Evolutionary conservation across 2,888 invertebrate species (phyloP).

Genomic region (Marronus borbonicus): DNA sequence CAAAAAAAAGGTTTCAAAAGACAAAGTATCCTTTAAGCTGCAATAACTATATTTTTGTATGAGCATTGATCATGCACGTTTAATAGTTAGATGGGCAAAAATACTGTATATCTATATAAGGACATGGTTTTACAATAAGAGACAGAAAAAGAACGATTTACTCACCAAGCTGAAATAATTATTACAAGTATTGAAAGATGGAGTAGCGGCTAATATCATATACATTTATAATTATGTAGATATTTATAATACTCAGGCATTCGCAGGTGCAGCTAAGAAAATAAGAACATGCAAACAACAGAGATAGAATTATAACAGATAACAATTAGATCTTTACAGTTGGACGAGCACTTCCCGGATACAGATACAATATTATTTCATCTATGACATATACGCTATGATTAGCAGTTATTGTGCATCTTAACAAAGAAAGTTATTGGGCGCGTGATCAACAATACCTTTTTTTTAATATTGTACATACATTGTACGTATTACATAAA

Average conservation of each 20-base stretch:
- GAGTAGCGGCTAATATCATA: constrained; percentile 38
- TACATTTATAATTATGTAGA: constrained; percentile 30
- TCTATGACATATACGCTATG: constrained; percentile 56
- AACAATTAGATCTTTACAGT: constrained; percentile 62
- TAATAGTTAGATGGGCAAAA: not conserved
- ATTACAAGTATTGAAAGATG: constrained; percentile 34
- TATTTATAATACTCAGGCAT: constrained; percentile 41
- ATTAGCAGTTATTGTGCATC: constrained; percentile 24
- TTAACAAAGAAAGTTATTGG: not conserved
- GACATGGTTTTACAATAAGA: not conserved
- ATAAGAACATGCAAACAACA: constrained; percentile 6
- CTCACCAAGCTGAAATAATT: constrained; percentile 35
- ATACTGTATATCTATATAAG: not conserved
- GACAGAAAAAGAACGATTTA: not conserved
- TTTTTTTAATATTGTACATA: too few relatives aligned
- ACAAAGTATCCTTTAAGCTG: too few relatives aligned
- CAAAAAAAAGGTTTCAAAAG: too few relatives aligned
- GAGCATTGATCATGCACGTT: too few relatives aligned
- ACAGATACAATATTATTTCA: constrained; percentile 62
- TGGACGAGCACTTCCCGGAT: constrained; percentile 66
- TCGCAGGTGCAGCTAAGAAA: constrained; percentile 44
- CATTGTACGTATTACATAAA: too few relatives aligned
- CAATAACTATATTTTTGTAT: too few relatives aligned
- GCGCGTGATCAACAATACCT: too few relatives aligned
- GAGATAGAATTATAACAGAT: constrained; percentile 29